Percentiles rank a stretch among this genome's conserved stretches.
These are phyloP conservation scores for Bubalus kerabau DNA, from an alignment of 2,113 vertebrate species.

Conservation along the genomic window DNA sequence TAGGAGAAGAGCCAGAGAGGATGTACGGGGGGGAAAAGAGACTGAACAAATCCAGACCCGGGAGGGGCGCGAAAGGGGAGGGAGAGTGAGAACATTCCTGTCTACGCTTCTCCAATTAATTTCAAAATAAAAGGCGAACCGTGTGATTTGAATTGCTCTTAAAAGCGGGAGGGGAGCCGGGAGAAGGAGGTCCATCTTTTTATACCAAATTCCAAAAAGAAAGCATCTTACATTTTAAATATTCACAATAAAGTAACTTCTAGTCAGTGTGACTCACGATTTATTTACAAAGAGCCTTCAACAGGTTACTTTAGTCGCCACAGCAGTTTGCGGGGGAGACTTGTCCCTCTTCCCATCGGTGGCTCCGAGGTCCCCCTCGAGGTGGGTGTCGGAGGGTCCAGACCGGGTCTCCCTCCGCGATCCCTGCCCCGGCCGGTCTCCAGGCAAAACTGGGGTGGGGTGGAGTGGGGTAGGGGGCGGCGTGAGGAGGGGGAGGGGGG, in stretches of 20 bases:
- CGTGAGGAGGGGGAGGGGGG: accelerated
- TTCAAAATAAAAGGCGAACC: neutral
- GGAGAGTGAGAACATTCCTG: neutral
- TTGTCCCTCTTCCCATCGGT: neutral
- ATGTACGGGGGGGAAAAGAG: too few species aligned
- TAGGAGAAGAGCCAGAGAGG: neutral
- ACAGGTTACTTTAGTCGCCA: constrained; percentile 55
- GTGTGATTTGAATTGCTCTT: neutral
- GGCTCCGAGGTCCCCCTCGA: neutral
- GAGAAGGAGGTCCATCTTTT: constrained; percentile 19
- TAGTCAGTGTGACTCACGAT: constrained; percentile 86
- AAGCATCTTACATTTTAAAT: constrained; percentile 87
- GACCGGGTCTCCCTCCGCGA: neutral
- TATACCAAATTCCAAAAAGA: constrained; percentile 77
- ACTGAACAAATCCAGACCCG: neutral
- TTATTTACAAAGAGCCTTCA: constrained; percentile 89
- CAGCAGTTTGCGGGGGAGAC: neutral
- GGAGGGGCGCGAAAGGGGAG: neutral
- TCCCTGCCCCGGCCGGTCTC: neutral
- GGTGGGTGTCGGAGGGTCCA: neutral
- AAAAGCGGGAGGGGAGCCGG: neutral
- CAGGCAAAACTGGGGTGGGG: too few species aligned
- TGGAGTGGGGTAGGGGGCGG: neutral
- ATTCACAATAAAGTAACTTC: constrained; percentile 90
- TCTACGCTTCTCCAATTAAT: neutral